Evolutionary conservation across 2,797 vertebrate genomes (phyloP), one percentile per base, ranked within the genome.

Genomic region (Bradypodion pumilum): DNA sequence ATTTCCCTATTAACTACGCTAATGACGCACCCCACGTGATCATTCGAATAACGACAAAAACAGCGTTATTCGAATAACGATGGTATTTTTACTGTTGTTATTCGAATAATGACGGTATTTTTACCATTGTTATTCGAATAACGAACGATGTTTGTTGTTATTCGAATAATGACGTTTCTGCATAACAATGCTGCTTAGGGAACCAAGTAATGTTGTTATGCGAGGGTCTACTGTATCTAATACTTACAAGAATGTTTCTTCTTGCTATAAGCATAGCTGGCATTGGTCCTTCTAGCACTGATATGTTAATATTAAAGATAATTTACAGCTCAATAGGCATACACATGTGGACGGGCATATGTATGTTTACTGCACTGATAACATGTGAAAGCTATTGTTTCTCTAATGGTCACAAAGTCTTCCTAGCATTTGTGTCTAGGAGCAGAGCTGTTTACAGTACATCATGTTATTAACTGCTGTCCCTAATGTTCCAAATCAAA

Each of bases 401-500:
- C 37, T 27, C 6, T 10, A n/a, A 15, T 12, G 27, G 25, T 15
- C 60, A 63, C 69, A 60, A 42, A 37, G 42, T 63, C 49, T 44
- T 21, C 56, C 21, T 40, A 29, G 25, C 52, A n/a, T 32, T 40
- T 66, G 62, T 16, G 32, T 40, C 73, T 75, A 37, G 46, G 40
- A 68, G 25, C 32, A 65, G 72, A 74, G 35, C 35, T 81, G 32
- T 82, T 68, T 76, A 75, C 35, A 76, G 75, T 52, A 80, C 86
- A 62, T 2, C 7, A 25, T 80, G 56, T 74, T 42, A 82, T 37
- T 60, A 66, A 79, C n/a, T 23, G 15, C 62, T 80, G 68, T 42
- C 35, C 46, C 59, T 13, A 0, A 10, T 27, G 7, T 75, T 35
- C 60, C 69, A 49, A 49, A 52, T 59, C 74, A 73, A 81, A 42